phyloP scores from a whole-genome alignment of 2,113 vertebrate genomes.

The Lepus europaeus region DNA sequence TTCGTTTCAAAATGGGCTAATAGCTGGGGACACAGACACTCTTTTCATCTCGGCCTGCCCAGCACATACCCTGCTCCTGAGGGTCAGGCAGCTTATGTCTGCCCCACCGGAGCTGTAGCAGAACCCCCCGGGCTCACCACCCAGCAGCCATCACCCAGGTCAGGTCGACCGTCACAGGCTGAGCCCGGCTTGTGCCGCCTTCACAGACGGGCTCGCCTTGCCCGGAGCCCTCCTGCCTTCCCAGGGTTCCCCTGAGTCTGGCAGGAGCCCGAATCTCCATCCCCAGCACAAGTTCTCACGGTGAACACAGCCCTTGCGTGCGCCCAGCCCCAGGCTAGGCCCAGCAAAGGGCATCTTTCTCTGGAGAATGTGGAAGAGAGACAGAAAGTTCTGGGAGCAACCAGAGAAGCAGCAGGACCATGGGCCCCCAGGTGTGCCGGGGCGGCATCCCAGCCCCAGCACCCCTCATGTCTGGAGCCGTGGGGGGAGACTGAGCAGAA shows the following conservation, averaged over 20 bases:
- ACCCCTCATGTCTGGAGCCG: not conserved
- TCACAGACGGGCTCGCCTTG: not conserved
- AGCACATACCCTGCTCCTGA: not conserved
- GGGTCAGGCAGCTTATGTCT: not conserved
- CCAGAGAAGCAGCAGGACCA: not conserved
- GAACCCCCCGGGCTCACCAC: not conserved
- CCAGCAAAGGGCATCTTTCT: not conserved
- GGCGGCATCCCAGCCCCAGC: not conserved
- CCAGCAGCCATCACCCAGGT: not conserved
- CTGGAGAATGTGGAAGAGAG: not conserved
- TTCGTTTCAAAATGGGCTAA: slow-evolving; percentile 73
- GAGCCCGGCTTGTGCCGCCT: not conserved
- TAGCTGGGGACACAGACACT: slow-evolving; percentile 60
- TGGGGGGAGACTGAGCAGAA: not conserved
- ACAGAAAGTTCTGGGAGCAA: not conserved
- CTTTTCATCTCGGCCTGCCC: slow-evolving; percentile 69
- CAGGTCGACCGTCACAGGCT: not conserved
- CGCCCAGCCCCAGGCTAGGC: not conserved
- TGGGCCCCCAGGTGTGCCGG: accelerated
- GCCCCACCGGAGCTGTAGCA: not conserved
- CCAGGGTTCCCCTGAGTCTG: not conserved
- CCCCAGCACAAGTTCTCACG: not conserved
- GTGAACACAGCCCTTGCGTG: not conserved
- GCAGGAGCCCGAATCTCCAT: not conserved
- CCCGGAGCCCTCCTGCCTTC: not conserved